Conservation (phyloP, 2,797 vertebrate genomes). For the Micrastur ruficollis region DNA sequence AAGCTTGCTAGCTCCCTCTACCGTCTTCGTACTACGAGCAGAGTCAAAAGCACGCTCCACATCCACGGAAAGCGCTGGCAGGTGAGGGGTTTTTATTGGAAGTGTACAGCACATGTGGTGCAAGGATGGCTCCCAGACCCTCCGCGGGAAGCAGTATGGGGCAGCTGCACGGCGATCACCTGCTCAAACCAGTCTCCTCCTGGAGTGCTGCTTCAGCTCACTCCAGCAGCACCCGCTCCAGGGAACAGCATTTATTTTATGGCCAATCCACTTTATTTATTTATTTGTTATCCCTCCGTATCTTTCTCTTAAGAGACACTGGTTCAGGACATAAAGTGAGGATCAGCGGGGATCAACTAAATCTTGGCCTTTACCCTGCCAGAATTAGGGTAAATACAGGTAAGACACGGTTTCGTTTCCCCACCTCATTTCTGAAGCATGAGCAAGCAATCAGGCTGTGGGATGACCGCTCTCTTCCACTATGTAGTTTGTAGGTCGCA, state of each 20-base stretch:
- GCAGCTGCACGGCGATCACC: fast-evolving
- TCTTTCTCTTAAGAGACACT: not conserved
- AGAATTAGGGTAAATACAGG: not conserved
- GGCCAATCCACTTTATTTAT: fast-evolving
- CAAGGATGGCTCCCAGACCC: not conserved
- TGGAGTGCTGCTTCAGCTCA: not conserved
- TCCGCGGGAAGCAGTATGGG: fast-evolving
- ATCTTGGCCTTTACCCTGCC: fast-evolving
- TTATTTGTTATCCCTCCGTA: not conserved
- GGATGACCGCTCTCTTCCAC: not conserved
- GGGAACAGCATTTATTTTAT: fast-evolving
- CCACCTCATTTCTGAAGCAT: not conserved
- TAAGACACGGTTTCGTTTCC: fast-evolving
- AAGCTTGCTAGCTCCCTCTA: slow-evolving; percentile 47
- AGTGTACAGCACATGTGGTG: fast-evolving
- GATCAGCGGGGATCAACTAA: fast-evolving
- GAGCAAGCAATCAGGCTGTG: fast-evolving
- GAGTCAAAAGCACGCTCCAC: fast-evolving
- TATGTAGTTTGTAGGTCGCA: fast-evolving
- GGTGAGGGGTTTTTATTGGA: not conserved
- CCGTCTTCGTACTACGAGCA: fast-evolving
- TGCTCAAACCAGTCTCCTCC: not conserved
- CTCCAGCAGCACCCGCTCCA: not conserved
- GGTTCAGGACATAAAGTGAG: fast-evolving
- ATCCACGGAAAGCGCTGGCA: fast-evolving